Conservation (phyloP, 2,797 vertebrate genomes). For the Pseudomugil gertrudae region DNA sequence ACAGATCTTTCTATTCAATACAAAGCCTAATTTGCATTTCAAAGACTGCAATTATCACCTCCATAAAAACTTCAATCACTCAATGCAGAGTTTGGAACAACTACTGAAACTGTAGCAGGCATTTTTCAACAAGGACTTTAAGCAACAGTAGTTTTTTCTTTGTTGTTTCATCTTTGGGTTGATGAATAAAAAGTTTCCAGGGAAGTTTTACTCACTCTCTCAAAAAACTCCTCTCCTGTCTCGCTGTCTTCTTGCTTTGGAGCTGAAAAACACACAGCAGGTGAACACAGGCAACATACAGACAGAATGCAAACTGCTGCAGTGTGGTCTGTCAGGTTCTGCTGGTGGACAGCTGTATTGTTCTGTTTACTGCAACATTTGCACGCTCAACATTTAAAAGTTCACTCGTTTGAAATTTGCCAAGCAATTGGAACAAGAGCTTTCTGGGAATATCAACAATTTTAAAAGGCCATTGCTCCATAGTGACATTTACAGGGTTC, state of each 20-base stretch:
- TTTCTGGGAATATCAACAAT: constrained; percentile 73
- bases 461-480: constrained; percentile 76
- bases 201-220: constrained; percentile 74
- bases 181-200: constrained; percentile 16
- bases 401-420: constrained; percentile 64
- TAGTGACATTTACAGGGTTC: constrained; percentile 82
- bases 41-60: constrained; percentile 61
- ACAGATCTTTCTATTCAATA: constrained; percentile 50
- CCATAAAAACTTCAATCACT: constrained; percentile 60
- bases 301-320: constrained; percentile 9
- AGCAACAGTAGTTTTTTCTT: background rate
- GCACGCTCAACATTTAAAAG: constrained; percentile 52
- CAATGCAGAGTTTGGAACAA: constrained; percentile 40
- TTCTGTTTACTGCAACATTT: constrained; percentile 14
- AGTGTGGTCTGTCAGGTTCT: constrained; percentile 17
- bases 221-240: constrained; percentile 83
- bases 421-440: constrained; percentile 51
- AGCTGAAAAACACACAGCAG: constrained; percentile 66
- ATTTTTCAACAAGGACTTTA: constrained; percentile 23
- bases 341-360: constrained; percentile 17
- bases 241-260: constrained; percentile 62
- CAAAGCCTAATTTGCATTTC: constrained; percentile 77
- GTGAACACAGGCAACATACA: constrained; percentile 12
- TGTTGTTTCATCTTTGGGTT: constrained; percentile 9
- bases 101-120: constrained; percentile 25